Base-by-base conservation (phyloP, 2,888 invertebrate species). In the Apotomis turbidana region DNA sequence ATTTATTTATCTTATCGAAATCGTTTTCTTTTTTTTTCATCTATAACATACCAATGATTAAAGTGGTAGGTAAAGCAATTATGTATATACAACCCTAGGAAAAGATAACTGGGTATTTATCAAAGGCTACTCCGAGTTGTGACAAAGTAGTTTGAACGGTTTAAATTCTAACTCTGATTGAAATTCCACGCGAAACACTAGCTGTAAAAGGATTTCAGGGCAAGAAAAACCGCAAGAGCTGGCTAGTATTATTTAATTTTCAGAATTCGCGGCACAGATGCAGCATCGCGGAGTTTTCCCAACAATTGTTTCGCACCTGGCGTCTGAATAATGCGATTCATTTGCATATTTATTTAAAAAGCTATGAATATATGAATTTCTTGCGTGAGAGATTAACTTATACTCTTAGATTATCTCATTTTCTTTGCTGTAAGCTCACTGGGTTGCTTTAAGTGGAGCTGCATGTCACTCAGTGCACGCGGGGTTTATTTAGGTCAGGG, bases 331-430 rank as follows among this genome's bases (percentile, higher is more conserved):
- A 72, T 62, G 68, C 63, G 38, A 68, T 67, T 52, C 46, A 72
- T 72, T 72, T 68, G 72, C 72, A 72, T 68, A 68, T 72, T 72
- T 62, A 59, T 72, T 63, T 68, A 68, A 72, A 71, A 72, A 68
- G 61, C 71, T 71, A 71, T 72, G 72, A 58, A 72, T 72, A 72
- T 59, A 72, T 68, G 72, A 68, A 68, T 68, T 57, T 57, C 61
- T 68, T 41, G 15, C 44, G 61, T 71, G 41, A 62, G 41, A 57
- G 61, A 62, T 71, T 62, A 68, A 71, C 71, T 71, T 68, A 57
- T 68, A 54, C 60, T 66, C 71, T 66, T 64, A 71, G 60, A 67
- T 67, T 67, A 61, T 71, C 49, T 62, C 15, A 36, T 61, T 27
- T 71, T 27, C 13, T 38, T 66, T 57, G 44, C 46, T 57, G 64